These are phyloP conservation scores for Elegia similella DNA, from an alignment of 2,888 invertebrate species.

Conservation along the genomic window DNA sequence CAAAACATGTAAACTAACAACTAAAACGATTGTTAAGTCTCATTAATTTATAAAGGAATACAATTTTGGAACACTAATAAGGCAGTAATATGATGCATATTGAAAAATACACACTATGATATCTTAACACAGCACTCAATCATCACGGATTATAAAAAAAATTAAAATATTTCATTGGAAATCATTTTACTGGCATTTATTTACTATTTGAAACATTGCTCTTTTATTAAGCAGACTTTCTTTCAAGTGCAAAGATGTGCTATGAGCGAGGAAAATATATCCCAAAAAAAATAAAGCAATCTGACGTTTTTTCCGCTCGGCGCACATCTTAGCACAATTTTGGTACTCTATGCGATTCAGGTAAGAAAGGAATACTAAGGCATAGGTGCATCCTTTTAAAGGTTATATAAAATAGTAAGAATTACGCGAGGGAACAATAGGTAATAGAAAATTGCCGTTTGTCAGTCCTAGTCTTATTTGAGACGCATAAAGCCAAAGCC, in stretches of 20 bases:
- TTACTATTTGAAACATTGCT: slow-evolving; percentile 23
- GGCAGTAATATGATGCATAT: slow-evolving; percentile 29
- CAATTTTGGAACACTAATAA: slow-evolving; percentile 21
- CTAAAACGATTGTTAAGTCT: slow-evolving; percentile 19
- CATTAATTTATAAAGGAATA: slow-evolving; percentile 15
- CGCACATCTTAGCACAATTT: no score
- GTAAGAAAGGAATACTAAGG: no score
- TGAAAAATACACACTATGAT: slow-evolving; percentile 44
- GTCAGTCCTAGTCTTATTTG: no score
- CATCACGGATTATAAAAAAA: slow-evolving; percentile 48
- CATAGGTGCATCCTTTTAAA: no score
- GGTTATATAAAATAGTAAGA: no score
- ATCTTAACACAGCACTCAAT: slow-evolving; percentile 65
- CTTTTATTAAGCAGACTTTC: not conserved
- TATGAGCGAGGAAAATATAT: not conserved
- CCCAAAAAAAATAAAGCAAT: no score
- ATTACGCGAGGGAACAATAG: no score
- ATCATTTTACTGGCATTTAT: slow-evolving; percentile 43
- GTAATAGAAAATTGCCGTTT: no score
- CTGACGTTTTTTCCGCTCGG: no score
- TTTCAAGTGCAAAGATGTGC: not conserved
- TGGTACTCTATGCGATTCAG: no score
- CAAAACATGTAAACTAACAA: slow-evolving; percentile 21
- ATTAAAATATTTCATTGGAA: slow-evolving; percentile 30
- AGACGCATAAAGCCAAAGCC: slow-evolving; percentile 23